These are phyloP conservation scores for Pollenia griseotomentosa DNA, from an alignment of 2,888 invertebrate genomes.

Conservation along the genomic window DNA sequence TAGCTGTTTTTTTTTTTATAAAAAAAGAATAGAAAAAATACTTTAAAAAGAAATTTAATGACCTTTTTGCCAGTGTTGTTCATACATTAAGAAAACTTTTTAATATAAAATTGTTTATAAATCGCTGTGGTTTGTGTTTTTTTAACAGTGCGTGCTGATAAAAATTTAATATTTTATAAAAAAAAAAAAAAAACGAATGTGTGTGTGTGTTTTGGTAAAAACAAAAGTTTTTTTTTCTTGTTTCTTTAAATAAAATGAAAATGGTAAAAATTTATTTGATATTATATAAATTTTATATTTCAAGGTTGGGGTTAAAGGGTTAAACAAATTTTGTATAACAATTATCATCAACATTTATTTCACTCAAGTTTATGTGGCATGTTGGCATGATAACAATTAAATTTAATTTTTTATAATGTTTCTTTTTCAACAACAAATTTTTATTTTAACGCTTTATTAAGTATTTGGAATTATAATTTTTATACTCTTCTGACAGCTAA, in stretches of 20 bases:
- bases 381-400: conserved; percentile 32
- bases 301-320: conserved; percentile 68
- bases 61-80: conserved; percentile 37
- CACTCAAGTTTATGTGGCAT: conserved; percentile 1
- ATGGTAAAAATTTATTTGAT: conserved; percentile 5
- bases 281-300: conserved; percentile 48
- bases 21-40: neutral
- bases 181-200: neutral
- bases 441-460: neutral
- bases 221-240: conserved; percentile 46
- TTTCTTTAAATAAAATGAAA: conserved; percentile 30
- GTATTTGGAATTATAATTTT: neutral
- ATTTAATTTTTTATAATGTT: conserved; percentile 18
- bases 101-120: neutral
- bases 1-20: neutral
- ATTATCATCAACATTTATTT: conserved; percentile 27
- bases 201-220: conserved; percentile 36
- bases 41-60: neutral
- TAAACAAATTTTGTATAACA: conserved; percentile 44
- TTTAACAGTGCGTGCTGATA: conserved; percentile 63
- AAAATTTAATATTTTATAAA: conserved; percentile 52
- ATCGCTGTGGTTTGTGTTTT: conserved; percentile 17
- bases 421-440: neutral
- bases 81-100: neutral
- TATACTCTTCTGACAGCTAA: neutral